phyloP scores from a whole-genome alignment of 2,888 invertebrate genomes.

The Aproaerema taeniolella region DNA sequence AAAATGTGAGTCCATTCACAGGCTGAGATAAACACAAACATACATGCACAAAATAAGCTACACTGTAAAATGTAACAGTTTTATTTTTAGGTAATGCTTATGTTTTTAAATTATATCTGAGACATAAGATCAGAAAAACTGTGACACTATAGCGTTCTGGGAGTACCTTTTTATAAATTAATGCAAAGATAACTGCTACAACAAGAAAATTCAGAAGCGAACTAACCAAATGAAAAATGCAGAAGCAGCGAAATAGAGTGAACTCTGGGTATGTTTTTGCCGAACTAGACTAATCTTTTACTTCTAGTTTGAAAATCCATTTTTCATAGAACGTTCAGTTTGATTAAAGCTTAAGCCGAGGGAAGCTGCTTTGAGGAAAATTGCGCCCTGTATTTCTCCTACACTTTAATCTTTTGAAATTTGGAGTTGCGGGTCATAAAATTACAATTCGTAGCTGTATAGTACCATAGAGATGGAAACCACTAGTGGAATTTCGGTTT shows the following conservation, averaged over 20 bases:
- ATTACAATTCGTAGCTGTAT: too few species aligned
- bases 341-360: background rate
- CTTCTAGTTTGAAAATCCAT: conserved; percentile 1
- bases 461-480: too few species aligned
- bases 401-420: too few species aligned
- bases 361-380: background rate
- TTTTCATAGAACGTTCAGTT: background rate
- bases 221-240: conserved; percentile 9
- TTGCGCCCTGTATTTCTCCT: background rate
- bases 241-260: background rate
- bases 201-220: conserved; percentile 2
- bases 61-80: too few species aligned
- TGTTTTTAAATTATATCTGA: too few species aligned
- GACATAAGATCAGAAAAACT: too few species aligned
- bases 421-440: too few species aligned
- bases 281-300: conserved; percentile 1
- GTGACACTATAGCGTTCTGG: background rate
- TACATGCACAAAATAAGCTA: too few species aligned
- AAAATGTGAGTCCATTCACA: too few species aligned
- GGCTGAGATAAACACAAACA: too few species aligned
- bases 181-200: conserved; percentile 18
- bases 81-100: too few species aligned
- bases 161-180: conserved; percentile 14
- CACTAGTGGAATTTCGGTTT: conserved; percentile 2
- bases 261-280: conserved; percentile 1